Conservation (phyloP, 2,888 invertebrate genomes). For the Ochropleura leucogaster region DNA sequence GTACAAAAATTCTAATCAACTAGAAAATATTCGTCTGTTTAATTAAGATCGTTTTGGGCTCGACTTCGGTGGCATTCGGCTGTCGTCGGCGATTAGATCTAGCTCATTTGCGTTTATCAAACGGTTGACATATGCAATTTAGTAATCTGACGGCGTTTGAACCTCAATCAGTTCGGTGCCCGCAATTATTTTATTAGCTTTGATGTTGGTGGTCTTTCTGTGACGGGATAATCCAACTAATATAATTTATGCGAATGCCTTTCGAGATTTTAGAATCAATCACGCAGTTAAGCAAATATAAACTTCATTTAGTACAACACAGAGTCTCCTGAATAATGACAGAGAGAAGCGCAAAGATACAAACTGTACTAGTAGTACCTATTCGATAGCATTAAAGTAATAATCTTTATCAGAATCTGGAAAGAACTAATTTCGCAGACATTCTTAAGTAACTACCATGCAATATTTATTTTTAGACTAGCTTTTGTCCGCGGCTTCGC, state of each 20-base stretch:
- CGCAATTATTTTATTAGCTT: constrained; percentile 67
- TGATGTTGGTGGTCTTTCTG: constrained; percentile 64
- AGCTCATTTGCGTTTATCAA: constrained; percentile 75
- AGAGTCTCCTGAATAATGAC: not conserved
- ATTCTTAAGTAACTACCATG: not conserved
- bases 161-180: constrained; percentile 62
- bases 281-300: not conserved
- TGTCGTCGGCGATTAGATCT: constrained; percentile 71
- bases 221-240: constrained; percentile 38
- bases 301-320: not conserved
- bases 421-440: not conserved
- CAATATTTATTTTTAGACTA: not conserved
- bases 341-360: not conserved
- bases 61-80: constrained; percentile 74
- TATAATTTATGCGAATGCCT: constrained; percentile 23
- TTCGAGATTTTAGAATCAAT: constrained; percentile 14
- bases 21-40: constrained; percentile 54
- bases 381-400: not conserved
- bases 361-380: not conserved
- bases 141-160: constrained; percentile 69
- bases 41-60: constrained; percentile 66
- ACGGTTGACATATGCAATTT: constrained; percentile 73
- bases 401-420: not conserved
- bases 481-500: too few species aligned
- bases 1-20: constrained; percentile 54